Conservation (phyloP, 2,113 vertebrate species). For the Centropristis striata region DNA sequence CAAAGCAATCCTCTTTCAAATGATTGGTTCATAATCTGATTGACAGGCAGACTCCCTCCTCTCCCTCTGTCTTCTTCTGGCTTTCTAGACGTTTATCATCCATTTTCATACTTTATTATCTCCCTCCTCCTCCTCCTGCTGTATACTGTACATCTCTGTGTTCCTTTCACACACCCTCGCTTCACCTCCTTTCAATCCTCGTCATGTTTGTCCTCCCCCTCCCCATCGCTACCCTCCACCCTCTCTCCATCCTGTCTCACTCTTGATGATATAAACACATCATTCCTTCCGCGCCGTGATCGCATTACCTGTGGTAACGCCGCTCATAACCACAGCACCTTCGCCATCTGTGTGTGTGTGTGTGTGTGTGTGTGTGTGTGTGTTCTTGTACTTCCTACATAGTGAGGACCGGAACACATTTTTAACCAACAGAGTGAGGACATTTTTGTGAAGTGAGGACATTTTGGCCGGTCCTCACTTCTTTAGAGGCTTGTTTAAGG, state of each 20-base stretch:
- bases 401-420: too few species aligned
- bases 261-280: conserved; percentile 77
- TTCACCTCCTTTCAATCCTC: conserved; percentile 5
- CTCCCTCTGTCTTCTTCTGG: conserved; percentile 41
- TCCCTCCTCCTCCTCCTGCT: conserved; percentile 6
- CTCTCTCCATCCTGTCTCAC: conserved; percentile 54
- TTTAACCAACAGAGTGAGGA: too few species aligned
- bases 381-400: too few species aligned
- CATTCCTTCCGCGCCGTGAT: conserved; percentile 65
- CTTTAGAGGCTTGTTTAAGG: too few species aligned
- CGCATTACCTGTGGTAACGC: conserved; percentile 71
- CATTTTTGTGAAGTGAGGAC: too few species aligned
- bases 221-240: conserved; percentile 10
- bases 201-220: conserved; percentile 39
- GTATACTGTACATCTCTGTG: conserved; percentile 15
- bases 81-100: conserved; percentile 59
- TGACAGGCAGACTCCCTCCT: conserved; percentile 71
- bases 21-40: conserved; percentile 83
- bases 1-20: conserved; percentile 75
- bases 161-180: conserved; percentile 33
- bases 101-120: conserved; percentile 39
- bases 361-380: conserved; percentile 3
- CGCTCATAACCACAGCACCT: conserved; percentile 59
- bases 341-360: conserved; percentile 39
- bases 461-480: too few species aligned